A percentile compares a stretch with the other conserved stretches of the same genome.
phyloP scores from a whole-genome alignment of 1,140 invertebrate species.

The Phthorimaea operculella region DNA sequence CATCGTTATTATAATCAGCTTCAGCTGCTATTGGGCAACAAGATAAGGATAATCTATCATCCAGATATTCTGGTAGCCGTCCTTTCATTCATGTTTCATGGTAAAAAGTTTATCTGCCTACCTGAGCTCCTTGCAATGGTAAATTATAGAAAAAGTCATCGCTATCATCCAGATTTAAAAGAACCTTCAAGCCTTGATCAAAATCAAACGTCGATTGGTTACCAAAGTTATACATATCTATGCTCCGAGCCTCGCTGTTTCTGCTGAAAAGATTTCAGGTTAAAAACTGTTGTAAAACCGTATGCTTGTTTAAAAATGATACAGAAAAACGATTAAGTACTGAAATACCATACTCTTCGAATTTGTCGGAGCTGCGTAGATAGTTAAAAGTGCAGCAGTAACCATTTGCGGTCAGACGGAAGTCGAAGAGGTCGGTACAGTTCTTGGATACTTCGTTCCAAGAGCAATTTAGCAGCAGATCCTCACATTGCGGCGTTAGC shows the following conservation, averaged over 20 bases:
- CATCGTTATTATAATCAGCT: no score
- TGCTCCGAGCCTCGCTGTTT: conserved; percentile 20
- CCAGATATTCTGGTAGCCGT: no score
- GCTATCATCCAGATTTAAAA: conserved; percentile 39
- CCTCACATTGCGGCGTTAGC: conserved; percentile 66
- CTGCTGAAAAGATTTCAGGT: conserved; percentile 17
- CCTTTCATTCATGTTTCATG: background rate
- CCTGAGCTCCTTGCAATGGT: conserved; percentile 49
- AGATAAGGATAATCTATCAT: no score
- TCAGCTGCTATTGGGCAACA: no score
- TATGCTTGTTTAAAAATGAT: no score
- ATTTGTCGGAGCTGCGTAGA: conserved; percentile 42
- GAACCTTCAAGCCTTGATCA: conserved; percentile 51
- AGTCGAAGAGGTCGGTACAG: conserved; percentile 66
- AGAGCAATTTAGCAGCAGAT: conserved; percentile 63
- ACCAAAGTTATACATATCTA: conserved; percentile 56
- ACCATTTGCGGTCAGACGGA: conserved; percentile 69
- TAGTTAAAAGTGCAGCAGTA: conserved; percentile 74
- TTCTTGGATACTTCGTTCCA: conserved; percentile 65
- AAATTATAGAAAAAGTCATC: conserved; percentile 56
- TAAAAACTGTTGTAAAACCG: background rate
- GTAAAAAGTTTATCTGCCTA: conserved; percentile 14
- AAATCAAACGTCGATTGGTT: conserved; percentile 56
- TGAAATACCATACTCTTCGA: conserved; percentile 41
- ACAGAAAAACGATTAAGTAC: no score